A percentile compares a stretch with the other conserved stretches of the same genome.
Evolutionary conservation across 2,113 vertebrate genomes (phyloP).

Genomic region (Ceuthmochares aereus): DNA sequence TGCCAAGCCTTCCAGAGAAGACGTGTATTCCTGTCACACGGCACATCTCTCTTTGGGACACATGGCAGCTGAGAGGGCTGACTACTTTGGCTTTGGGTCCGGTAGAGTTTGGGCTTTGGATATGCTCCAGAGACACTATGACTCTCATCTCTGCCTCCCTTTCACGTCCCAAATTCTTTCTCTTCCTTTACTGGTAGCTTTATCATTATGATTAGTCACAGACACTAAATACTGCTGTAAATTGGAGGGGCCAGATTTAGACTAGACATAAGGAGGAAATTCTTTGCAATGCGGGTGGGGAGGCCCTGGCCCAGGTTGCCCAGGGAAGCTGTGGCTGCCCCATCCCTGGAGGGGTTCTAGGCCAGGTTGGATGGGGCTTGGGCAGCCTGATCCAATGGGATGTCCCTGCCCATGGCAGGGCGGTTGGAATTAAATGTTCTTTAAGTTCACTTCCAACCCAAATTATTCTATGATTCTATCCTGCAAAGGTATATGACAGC

Average conservation of each 20-base stretch:
- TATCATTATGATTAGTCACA: neutral
- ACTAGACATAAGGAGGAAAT: no score
- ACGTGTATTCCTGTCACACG: rapidly evolving
- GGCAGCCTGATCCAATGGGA: no score
- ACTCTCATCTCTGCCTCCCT: neutral
- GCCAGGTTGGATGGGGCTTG: no score
- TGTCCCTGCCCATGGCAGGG: no score
- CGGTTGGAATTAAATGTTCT: no score
- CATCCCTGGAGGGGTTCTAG: no score
- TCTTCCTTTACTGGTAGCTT: neutral
- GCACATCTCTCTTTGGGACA: neutral
- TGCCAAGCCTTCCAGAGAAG: neutral
- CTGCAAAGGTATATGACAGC: neutral
- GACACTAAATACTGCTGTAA: neutral
- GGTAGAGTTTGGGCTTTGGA: neutral
- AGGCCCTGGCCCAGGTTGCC: no score
- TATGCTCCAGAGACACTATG: neutral
- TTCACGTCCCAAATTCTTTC: neutral
- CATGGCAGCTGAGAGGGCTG: neutral
- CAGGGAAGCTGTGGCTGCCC: no score
- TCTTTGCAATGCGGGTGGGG: no score
- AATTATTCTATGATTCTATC: neutral
- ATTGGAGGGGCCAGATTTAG: no score
- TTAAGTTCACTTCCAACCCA: no score
- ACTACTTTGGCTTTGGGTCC: neutral